phyloP scores from a whole-genome alignment of 2,113 vertebrate species.

The Sigmodon hispidus region DNA sequence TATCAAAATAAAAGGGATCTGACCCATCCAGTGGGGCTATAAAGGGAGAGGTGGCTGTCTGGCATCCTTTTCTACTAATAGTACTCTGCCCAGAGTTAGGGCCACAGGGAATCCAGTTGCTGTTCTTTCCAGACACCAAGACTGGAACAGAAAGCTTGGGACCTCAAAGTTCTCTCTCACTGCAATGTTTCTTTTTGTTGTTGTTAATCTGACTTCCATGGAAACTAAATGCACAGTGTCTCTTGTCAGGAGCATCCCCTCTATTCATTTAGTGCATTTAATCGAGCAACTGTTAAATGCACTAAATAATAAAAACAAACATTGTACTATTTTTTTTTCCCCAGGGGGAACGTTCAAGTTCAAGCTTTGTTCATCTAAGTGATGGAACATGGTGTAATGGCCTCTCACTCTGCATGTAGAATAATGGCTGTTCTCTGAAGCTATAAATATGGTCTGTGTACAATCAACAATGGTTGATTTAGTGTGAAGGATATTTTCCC shows the following conservation, averaged over 20 bases:
- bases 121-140: neutral
- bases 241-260: neutral
- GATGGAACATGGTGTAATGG: neutral
- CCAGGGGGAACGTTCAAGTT: neutral
- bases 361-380: neutral
- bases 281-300: neutral
- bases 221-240: neutral
- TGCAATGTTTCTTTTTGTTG: neutral
- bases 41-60: neutral
- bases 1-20: neutral
- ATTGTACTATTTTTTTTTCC: neutral
- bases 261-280: neutral
- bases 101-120: neutral
- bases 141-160: neutral
- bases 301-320: too few relatives aligned
- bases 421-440: neutral
- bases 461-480: neutral
- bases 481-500: neutral
- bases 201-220: neutral
- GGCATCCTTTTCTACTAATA: neutral
- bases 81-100: neutral
- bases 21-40: neutral
- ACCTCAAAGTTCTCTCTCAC: neutral
- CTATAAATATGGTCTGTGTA: neutral
- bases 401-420: neutral